phyloP scores from a whole-genome alignment of 2,888 invertebrate genomes.

The Homarus gammarus region DNA sequence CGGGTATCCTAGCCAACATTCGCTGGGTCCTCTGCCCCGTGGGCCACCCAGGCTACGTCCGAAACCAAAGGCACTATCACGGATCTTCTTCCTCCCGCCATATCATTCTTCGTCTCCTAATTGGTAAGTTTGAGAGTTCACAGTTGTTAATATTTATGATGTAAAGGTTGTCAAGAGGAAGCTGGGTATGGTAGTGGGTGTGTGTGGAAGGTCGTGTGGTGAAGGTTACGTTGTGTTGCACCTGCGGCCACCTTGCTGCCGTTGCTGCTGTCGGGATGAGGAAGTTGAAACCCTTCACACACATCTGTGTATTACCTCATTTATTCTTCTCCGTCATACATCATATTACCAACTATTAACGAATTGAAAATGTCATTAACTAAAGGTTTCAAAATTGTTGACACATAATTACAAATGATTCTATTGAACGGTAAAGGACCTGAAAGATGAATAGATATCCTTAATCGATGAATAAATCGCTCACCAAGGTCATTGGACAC shows the following conservation, averaged over 20 bases:
- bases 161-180: neutral
- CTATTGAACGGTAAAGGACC: neutral
- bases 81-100: neutral
- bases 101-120: neutral
- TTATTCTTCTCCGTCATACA: neutral
- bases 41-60: constrained; percentile 17
- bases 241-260: constrained; percentile 26
- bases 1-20: constrained; percentile 48
- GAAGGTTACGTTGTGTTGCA: constrained; percentile 28
- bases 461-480: neutral
- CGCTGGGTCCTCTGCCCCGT: constrained; percentile 42
- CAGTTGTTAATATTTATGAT: neutral
- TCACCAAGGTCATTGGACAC: constrained; percentile 5
- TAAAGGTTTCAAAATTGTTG: too few relatives aligned
- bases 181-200: constrained; percentile 12
- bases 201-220: constrained; percentile 21
- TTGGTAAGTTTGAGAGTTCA: neutral
- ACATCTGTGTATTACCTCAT: neutral
- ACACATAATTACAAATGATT: neutral
- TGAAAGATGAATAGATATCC: neutral
- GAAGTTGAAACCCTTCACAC: neutral
- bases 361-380: too few relatives aligned
- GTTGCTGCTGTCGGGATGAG: neutral
- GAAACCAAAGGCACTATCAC: neutral
- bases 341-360: neutral